Percentiles rank a stretch among this genome's conserved stretches.
phyloP scores from a whole-genome alignment of 2,113 vertebrate genomes.

The Sorex araneus region DNA sequence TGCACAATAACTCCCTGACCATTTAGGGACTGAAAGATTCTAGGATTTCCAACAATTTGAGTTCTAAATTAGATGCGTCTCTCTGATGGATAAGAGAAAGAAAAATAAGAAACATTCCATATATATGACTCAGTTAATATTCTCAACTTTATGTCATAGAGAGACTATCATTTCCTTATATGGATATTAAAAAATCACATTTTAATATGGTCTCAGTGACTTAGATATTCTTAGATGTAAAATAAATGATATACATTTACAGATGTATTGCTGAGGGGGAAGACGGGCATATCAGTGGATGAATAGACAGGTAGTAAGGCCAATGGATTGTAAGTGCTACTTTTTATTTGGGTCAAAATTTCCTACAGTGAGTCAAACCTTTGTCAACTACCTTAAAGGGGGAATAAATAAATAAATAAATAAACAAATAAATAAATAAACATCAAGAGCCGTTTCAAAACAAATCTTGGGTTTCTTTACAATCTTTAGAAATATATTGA shows the following conservation, averaged over 20 bases:
- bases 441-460: constrained; percentile 27
- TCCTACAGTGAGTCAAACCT: background rate
- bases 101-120: background rate
- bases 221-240: background rate
- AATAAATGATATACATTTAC: background rate
- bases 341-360: background rate
- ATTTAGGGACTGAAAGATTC: background rate
- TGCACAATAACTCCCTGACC: background rate
- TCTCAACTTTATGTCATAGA: background rate
- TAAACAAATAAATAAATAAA: too few relatives aligned
- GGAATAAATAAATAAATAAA: background rate
- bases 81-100: background rate
- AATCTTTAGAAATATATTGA: constrained; percentile 73
- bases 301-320: background rate
- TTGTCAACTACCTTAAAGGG: background rate
- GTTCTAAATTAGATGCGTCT: background rate
- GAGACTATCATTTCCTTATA: background rate
- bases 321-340: background rate
- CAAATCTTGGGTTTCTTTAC: constrained; percentile 32
- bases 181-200: background rate
- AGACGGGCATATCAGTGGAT: too few relatives aligned
- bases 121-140: background rate
- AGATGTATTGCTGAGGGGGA: background rate
- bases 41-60: background rate
- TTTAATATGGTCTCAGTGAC: background rate